These are phyloP conservation scores for Cantharis rustica DNA, from an alignment of 2,888 invertebrate genomes.

Conservation along the genomic window DNA sequence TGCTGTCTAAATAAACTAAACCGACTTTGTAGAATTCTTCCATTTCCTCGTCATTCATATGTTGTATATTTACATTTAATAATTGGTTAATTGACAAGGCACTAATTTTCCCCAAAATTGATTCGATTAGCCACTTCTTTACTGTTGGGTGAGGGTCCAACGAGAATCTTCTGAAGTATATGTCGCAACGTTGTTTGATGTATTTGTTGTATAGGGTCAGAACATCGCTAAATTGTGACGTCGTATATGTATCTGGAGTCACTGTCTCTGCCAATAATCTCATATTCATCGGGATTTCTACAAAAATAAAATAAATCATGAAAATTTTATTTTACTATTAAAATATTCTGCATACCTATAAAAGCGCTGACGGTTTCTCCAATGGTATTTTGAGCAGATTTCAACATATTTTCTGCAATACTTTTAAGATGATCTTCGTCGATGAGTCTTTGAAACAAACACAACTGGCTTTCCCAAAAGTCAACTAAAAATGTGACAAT, in stretches of 20 bases:
- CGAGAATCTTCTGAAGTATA: constrained; percentile 9
- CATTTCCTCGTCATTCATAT: background rate
- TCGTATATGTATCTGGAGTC: background rate
- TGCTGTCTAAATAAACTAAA: constrained; percentile 8
- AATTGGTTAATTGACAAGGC: constrained; percentile 6
- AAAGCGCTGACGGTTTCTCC: constrained; percentile 13
- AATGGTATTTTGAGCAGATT: constrained; percentile 3
- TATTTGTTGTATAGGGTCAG: constrained; percentile 8
- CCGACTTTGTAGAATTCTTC: constrained; percentile 22
- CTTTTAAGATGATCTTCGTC: background rate
- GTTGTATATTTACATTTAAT: background rate
- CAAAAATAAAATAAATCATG: background rate
- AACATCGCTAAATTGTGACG: background rate
- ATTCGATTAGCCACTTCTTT: constrained; percentile 6
- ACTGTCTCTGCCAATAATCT: constrained; percentile 23
- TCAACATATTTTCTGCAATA: background rate
- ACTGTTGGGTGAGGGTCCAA: background rate
- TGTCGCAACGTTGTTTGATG: constrained; percentile 4
- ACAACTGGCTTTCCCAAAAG: constrained; percentile 7
- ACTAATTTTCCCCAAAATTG: constrained; percentile 1
- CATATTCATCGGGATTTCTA: constrained; percentile 20
- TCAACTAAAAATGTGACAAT: constrained; percentile 1
- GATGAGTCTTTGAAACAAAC: background rate
- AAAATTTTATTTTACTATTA: background rate
- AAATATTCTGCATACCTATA: constrained; percentile 10